A percentile compares a stretch with the other conserved stretches of the same genome.
These are phyloP conservation scores for Orientallactaga sibirica DNA, from an alignment of 2,797 vertebrate genomes.

Conservation along the genomic window DNA sequence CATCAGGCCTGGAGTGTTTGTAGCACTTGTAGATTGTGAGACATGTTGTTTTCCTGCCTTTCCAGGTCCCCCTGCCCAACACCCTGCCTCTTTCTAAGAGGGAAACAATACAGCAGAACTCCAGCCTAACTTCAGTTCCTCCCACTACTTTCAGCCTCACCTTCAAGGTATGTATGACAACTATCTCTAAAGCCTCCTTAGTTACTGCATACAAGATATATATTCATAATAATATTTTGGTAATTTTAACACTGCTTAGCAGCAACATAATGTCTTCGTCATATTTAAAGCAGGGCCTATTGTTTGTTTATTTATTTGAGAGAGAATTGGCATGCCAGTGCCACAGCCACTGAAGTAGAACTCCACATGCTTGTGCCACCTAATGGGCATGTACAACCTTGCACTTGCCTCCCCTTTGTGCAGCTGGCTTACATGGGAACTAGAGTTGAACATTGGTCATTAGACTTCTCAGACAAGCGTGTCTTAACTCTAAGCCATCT, in stretches of 20 bases:
- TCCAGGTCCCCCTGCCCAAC: conserved; percentile 97
- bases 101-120: conserved; percentile 97
- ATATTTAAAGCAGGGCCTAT: conserved; percentile 4
- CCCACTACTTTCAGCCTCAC: conserved; percentile 98
- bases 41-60: conserved; percentile 87
- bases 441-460: too few species aligned
- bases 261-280: background rate
- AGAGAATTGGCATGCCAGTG: too few species aligned
- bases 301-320: too few species aligned
- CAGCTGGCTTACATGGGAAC: too few species aligned
- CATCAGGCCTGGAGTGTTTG: conserved; percentile 83
- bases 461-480: too few species aligned
- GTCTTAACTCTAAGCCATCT: too few species aligned
- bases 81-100: conserved; percentile 96
- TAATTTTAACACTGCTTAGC: background rate
- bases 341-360: too few species aligned
- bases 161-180: conserved; percentile 93
- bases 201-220: conserved; percentile 85
- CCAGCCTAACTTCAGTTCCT: conserved; percentile 97
- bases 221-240: conserved; percentile 66
- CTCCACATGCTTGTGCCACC: too few species aligned
- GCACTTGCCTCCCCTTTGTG: too few species aligned
- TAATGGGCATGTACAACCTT: too few species aligned
- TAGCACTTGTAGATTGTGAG: conserved; percentile 88
- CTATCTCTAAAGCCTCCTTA: conserved; percentile 84